Evolutionary conservation across 2,888 invertebrate genomes (phyloP).

Genomic region (Hipparchia semele): DNA sequence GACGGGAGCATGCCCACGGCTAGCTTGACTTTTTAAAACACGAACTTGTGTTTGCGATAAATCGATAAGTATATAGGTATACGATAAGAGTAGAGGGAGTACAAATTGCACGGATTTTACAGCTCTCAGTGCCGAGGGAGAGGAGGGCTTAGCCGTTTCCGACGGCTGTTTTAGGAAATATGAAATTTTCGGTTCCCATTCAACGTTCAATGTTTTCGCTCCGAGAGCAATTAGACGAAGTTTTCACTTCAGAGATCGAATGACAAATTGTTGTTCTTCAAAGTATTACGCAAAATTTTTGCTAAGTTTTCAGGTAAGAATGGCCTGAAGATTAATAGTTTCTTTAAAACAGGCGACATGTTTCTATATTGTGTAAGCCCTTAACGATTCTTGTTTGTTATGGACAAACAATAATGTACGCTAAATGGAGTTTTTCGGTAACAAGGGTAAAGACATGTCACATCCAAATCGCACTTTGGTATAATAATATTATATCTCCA

Average conservation of each 20-base stretch:
- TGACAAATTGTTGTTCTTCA: conserved; percentile 12
- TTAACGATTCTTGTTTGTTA: no score
- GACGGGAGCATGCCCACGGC: conserved; percentile 38
- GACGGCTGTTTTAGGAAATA: conserved; percentile 68
- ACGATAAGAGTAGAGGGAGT: conserved; percentile 66
- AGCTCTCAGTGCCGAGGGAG: conserved; percentile 69
- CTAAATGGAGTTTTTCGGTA: no score
- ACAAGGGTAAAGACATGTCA: no score
- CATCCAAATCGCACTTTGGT: no score
- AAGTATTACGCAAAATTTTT: not conserved
- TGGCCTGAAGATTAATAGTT: not conserved
- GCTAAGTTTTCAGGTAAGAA: not conserved
- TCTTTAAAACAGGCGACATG: not conserved
- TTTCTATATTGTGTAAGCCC: no score
- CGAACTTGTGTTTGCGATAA: conserved; percentile 72
- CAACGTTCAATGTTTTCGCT: conserved; percentile 42
- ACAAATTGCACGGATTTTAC: conserved; percentile 77
- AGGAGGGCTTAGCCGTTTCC: conserved; percentile 65
- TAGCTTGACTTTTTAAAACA: conserved; percentile 69
- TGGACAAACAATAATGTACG: no score
- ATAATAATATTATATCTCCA: no score
- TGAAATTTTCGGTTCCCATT: conserved; percentile 60
- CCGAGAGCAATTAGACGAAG: conserved; percentile 26
- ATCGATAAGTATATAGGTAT: conserved; percentile 78
- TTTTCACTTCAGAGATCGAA: conserved; percentile 9